Conservation (phyloP, 1,140 invertebrate species). For the Neodiprion pinetum region DNA sequence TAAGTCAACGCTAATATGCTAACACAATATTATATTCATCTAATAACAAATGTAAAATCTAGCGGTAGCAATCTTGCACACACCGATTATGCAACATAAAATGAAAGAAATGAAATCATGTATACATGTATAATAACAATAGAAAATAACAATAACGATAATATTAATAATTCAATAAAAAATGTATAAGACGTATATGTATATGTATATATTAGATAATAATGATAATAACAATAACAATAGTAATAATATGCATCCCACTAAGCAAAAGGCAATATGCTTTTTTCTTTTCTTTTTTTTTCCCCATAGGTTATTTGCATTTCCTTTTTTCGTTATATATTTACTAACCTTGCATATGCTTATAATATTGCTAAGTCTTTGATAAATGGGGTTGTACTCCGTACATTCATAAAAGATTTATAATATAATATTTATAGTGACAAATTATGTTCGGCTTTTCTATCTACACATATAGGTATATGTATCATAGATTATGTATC, state of each 20-base stretch:
- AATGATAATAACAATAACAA: background rate
- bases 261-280: constrained; percentile 4
- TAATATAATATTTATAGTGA: background rate
- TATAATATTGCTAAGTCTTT: background rate
- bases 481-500: background rate
- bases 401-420: background rate
- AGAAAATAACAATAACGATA: background rate
- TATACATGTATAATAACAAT: background rate
- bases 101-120: constrained; percentile 24
- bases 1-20: constrained; percentile 15
- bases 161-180: background rate
- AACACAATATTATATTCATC: constrained; percentile 8
- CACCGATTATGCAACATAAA: constrained; percentile 37
- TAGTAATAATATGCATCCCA: background rate
- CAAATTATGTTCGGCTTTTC: background rate
- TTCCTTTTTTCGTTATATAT: background rate
- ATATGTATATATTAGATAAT: background rate
- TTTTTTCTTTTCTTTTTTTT: background rate
- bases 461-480: background rate
- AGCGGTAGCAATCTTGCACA: constrained; percentile 39
- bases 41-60: background rate
- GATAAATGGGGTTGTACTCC: background rate
- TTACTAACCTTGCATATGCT: background rate
- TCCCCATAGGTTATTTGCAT: background rate
- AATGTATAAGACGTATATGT: background rate